Conservation (phyloP, 2,113 vertebrate genomes). For the Mastomys coucha region DNA sequence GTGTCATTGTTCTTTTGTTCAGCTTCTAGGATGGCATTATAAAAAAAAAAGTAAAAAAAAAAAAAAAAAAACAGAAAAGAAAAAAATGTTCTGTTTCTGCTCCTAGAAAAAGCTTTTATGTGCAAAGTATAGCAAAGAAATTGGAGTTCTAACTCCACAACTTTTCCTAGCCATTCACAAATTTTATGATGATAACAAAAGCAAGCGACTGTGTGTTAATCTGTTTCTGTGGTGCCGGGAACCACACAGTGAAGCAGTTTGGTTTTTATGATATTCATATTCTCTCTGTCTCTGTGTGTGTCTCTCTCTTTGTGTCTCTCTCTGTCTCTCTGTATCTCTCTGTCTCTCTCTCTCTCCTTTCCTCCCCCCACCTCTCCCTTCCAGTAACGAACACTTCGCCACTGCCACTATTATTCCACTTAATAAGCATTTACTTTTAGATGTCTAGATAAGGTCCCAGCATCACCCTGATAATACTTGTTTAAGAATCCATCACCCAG, state of each 20-base stretch:
- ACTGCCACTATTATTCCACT: constrained; percentile 74
- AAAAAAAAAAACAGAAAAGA: background rate
- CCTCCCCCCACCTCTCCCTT: background rate
- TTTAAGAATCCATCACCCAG: constrained; percentile 81
- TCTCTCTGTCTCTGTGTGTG: too few relatives aligned
- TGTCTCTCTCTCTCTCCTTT: accelerated
- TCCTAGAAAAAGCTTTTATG: constrained; percentile 14
- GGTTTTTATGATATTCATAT: constrained; percentile 63
- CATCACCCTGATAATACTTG: constrained; percentile 82
- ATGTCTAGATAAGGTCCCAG: constrained; percentile 83
- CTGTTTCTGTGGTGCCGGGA: constrained; percentile 49
- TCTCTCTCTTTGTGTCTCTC: too few relatives aligned
- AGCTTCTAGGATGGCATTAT: constrained; percentile 68
- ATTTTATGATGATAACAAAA: constrained; percentile 54
- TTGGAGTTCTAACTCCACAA: constrained; percentile 29
- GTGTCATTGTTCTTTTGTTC: constrained; percentile 78
- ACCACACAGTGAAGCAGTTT: constrained; percentile 70
- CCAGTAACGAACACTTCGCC: constrained; percentile 65
- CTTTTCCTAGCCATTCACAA: constrained; percentile 36
- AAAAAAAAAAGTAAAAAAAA: background rate
- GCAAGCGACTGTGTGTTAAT: background rate
- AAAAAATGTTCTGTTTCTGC: background rate
- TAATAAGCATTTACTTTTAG: constrained; percentile 85
- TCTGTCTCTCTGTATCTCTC: too few relatives aligned
- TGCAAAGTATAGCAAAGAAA: background rate